Evolutionary conservation across 2,888 invertebrate species (phyloP).

Genomic region (Hypena proboscidalis): DNA sequence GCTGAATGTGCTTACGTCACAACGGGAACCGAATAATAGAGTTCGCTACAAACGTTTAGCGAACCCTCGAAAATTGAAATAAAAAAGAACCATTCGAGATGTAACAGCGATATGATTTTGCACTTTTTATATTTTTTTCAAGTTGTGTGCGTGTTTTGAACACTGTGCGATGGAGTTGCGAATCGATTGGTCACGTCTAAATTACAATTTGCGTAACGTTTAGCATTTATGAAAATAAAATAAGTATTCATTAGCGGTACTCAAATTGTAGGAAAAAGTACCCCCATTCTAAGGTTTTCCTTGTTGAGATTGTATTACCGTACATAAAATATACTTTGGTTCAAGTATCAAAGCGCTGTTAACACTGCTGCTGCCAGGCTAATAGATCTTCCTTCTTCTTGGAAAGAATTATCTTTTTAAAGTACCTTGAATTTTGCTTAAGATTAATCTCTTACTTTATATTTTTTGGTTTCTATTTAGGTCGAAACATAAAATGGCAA

Average conservation of each 20-base stretch:
- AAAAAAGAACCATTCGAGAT: conserved; percentile 82
- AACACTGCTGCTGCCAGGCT: background rate
- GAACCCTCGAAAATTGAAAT: conserved; percentile 83
- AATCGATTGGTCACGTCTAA: conserved; percentile 62
- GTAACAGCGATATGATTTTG: conserved; percentile 84
- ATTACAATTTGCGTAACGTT: conserved; percentile 34
- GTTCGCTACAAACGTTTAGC: conserved; percentile 82
- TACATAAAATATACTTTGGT: background rate
- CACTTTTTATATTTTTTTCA: conserved; percentile 72
- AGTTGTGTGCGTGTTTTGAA: conserved; percentile 72
- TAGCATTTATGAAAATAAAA: conserved; percentile 8
- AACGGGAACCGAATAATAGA: conserved; percentile 80
- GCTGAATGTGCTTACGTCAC: conserved; percentile 81
- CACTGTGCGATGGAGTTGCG: conserved; percentile 64
- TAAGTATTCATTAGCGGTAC: background rate
- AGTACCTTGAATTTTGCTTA: no score
- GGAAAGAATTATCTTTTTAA: background rate
- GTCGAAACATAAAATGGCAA: no score
- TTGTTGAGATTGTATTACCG: background rate
- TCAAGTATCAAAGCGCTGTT: conserved; percentile 1
- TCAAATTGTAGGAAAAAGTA: background rate
- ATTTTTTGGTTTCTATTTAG: no score
- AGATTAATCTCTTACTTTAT: no score
- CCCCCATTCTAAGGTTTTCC: background rate
- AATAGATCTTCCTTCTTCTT: background rate